Conservation (phyloP, 2,113 vertebrate species). For the Sorex araneus region DNA sequence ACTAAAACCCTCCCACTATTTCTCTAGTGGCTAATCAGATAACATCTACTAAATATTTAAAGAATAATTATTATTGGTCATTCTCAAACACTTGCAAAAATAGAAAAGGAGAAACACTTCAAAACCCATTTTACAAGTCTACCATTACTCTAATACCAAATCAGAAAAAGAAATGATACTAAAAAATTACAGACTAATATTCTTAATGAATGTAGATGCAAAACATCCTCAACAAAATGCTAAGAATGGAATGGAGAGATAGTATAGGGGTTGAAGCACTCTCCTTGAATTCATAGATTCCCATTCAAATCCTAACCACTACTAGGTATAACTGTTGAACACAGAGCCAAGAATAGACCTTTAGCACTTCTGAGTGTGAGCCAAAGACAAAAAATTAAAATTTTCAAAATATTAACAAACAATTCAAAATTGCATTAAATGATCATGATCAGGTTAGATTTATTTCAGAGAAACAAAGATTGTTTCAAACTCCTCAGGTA, state of each 20-base stretch:
- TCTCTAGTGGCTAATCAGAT: neutral
- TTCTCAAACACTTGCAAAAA: constrained; percentile 53
- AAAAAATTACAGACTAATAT: constrained; percentile 30
- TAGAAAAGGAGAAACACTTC: neutral
- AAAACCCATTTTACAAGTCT: constrained; percentile 1
- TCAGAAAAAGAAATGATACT: neutral
- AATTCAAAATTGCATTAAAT: neutral
- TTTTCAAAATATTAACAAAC: neutral
- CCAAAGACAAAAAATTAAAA: neutral
- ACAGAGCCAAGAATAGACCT: neutral
- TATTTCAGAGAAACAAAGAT: too few species aligned
- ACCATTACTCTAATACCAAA: neutral
- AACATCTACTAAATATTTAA: neutral
- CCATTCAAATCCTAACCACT: neutral
- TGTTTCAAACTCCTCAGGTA: too few species aligned
- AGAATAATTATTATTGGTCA: constrained; percentile 9
- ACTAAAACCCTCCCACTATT: neutral
- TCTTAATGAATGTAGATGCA: neutral
- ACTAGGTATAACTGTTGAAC: neutral
- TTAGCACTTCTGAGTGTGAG: neutral
- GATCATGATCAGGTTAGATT: too few species aligned
- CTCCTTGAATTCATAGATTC: neutral
- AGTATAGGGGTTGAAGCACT: neutral
- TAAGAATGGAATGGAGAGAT: neutral
- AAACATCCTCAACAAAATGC: neutral